A percentile compares a stretch with the other conserved stretches of the same genome.
These are phyloP conservation scores for Gila orcuttii DNA, from an alignment of 2,113 vertebrate genomes.

Conservation along the genomic window DNA sequence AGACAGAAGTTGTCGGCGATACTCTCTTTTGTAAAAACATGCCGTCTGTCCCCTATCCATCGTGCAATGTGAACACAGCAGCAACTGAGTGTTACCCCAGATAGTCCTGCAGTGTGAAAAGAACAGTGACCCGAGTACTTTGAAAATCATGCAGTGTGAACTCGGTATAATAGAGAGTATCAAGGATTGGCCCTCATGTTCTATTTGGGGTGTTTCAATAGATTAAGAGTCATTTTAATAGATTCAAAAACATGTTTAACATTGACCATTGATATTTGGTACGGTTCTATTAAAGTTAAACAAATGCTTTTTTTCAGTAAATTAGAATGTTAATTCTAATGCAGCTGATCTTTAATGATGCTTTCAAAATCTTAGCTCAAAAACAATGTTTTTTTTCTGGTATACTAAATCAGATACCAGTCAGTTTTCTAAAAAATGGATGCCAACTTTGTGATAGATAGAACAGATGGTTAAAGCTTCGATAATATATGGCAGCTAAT, in stretches of 20 bases:
- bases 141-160: too few relatives aligned
- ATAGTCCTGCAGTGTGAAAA: too few relatives aligned
- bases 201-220: neutral
- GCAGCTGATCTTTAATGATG: neutral
- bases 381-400: too few relatives aligned
- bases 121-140: too few relatives aligned
- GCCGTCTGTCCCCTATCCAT: too few relatives aligned
- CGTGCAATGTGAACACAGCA: too few relatives aligned
- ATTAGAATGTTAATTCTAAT: neutral
- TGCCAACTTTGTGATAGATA: neutral
- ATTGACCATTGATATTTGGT: neutral
- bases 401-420: too few relatives aligned
- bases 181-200: neutral
- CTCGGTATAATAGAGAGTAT: neutral
- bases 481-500: neutral
- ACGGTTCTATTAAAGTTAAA: neutral
- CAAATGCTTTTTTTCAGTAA: neutral
- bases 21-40: too few relatives aligned
- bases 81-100: too few relatives aligned
- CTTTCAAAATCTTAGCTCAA: neutral
- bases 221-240: neutral
- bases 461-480: neutral
- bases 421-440: neutral
- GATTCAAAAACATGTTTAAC: neutral
- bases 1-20: too few relatives aligned